phyloP scores from a whole-genome alignment of 2,888 invertebrate species.

The Myopa testacea region DNA sequence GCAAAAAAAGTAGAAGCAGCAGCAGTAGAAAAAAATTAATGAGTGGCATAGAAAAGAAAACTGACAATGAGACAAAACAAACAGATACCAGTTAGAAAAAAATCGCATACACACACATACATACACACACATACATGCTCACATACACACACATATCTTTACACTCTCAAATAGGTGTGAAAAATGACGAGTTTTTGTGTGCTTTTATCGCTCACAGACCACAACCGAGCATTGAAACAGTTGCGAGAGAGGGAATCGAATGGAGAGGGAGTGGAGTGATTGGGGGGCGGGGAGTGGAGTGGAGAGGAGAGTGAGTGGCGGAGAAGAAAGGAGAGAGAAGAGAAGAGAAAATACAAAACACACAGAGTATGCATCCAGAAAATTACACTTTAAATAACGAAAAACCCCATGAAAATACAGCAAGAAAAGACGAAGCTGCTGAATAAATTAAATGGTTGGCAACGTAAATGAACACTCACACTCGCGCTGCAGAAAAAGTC shows the following conservation, averaged over 20 bases:
- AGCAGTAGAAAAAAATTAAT: not conserved
- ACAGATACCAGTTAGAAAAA: not conserved
- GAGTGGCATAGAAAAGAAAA: not conserved
- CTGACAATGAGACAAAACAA: not conserved
- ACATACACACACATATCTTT: conserved; percentile 6
- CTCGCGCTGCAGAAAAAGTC: too few relatives aligned
- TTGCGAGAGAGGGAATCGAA: too few relatives aligned
- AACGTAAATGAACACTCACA: too few relatives aligned
- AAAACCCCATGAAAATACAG: too few relatives aligned
- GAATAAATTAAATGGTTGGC: too few relatives aligned
- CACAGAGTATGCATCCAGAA: too few relatives aligned
- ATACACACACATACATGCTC: not conserved
- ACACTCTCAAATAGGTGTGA: conserved; percentile 1
- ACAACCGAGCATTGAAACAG: not conserved
- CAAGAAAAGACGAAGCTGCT: too few relatives aligned
- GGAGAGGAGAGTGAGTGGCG: too few relatives aligned
- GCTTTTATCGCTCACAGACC: not conserved
- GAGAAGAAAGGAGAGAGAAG: too few relatives aligned
- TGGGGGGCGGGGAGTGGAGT: too few relatives aligned
- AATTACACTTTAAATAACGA: too few relatives aligned
- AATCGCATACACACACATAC: not conserved
- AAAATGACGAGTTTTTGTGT: conserved; percentile 12
- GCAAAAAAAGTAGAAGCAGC: not conserved
- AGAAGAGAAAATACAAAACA: too few relatives aligned
- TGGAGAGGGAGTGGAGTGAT: not conserved